Conservation (phyloP, 2,888 invertebrate genomes). For the Ormyrus thymus region DNA sequence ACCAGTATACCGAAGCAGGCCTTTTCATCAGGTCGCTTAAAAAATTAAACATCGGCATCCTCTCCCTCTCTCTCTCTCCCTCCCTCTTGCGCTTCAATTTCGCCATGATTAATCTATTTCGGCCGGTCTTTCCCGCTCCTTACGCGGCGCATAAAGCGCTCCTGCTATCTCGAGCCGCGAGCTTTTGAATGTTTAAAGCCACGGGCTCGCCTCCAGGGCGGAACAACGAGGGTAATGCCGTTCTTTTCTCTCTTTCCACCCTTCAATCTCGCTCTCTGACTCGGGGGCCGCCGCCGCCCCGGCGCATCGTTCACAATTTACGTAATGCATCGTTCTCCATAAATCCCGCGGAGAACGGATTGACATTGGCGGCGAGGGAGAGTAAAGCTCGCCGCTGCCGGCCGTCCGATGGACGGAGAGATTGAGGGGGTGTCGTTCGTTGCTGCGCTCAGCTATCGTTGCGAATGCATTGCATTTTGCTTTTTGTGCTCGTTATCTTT, state of each 20-base stretch:
- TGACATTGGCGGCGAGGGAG: slow-evolving; percentile 60
- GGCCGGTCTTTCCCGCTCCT: background rate
- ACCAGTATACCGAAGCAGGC: background rate
- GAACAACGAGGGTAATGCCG: slow-evolving; percentile 21
- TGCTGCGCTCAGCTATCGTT: slow-evolving; percentile 8
- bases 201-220: background rate
- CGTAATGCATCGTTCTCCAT: slow-evolving; percentile 68
- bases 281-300: background rate
- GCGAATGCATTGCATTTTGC: slow-evolving; percentile 51
- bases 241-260: slow-evolving; percentile 1
- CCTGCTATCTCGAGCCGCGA: background rate
- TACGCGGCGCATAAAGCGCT: too few species aligned
- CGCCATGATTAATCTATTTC: slow-evolving; percentile 40
- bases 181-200: slow-evolving; percentile 47
- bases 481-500: slow-evolving; percentile 52
- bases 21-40: background rate
- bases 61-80: background rate
- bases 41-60: slow-evolving; percentile 41
- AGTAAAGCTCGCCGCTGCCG: slow-evolving; percentile 1
- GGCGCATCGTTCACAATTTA: slow-evolving; percentile 65
- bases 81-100: slow-evolving; percentile 19
- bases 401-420: slow-evolving; percentile 50
- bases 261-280: slow-evolving; percentile 47
- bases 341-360: slow-evolving; percentile 63
- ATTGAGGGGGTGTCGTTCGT: slow-evolving; percentile 41